Evolutionary conservation across 2,888 invertebrate species (phyloP).

Genomic region (Graphium colonna): DNA sequence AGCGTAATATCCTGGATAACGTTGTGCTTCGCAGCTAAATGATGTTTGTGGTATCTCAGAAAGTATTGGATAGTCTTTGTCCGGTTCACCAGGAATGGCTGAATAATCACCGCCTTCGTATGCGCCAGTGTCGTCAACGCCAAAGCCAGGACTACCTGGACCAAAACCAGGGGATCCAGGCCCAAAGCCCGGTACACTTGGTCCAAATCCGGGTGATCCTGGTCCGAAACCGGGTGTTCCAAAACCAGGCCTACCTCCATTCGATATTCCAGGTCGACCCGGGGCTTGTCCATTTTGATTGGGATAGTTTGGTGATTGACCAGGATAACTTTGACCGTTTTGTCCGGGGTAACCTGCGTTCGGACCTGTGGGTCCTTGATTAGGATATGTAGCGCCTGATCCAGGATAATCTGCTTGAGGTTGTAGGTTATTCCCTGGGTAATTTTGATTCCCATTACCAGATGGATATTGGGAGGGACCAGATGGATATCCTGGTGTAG

Average conservation of each 20-base stretch:
- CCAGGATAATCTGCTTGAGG: constrained; percentile 46
- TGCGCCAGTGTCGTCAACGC: constrained; percentile 75
- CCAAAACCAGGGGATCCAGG: constrained; percentile 39
- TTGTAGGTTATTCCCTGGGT: constrained; percentile 38
- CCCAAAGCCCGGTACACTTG: constrained; percentile 19
- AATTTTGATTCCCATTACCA: constrained; percentile 44
- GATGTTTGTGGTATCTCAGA: constrained; percentile 89
- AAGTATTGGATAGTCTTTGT: constrained; percentile 89
- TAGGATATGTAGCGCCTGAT: constrained; percentile 28
- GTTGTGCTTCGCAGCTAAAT: constrained; percentile 89
- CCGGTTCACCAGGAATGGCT: constrained; percentile 92
- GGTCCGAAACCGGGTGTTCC: neutral
- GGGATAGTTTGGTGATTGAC: constrained; percentile 41
- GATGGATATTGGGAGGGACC: constrained; percentile 47
- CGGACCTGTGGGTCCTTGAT: constrained; percentile 22
- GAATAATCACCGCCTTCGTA: constrained; percentile 89
- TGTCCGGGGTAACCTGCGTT: constrained; percentile 24
- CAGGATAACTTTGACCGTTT: constrained; percentile 28
- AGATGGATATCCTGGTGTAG: constrained; percentile 50
- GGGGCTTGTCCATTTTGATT: constrained; percentile 36
- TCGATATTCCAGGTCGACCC: constrained; percentile 25
- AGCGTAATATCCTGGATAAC: constrained; percentile 92
- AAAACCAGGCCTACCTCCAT: constrained; percentile 23
- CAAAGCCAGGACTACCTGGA: constrained; percentile 32
- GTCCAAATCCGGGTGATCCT: constrained; percentile 27